Base-by-base conservation (phyloP, 2,888 invertebrate species). In the Scaptomyza caliginosa region DNA sequence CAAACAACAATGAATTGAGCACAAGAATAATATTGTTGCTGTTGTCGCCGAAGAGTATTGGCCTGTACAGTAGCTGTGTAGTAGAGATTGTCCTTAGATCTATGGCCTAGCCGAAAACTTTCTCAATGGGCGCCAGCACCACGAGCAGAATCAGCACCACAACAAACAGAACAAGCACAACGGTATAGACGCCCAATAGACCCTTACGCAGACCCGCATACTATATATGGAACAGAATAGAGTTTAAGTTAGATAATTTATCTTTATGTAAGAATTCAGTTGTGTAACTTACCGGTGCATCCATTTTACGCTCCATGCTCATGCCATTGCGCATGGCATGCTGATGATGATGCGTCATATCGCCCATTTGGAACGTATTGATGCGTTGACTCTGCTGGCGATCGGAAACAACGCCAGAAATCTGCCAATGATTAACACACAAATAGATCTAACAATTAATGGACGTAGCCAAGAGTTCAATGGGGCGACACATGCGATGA, bases 281-380 rank as follows among this genome's bases (percentile, higher is more conserved):
- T 6, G 2, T 4, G 8, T 2, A 54, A 92, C 93, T 93, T 92
- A 96, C 96, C 85, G 96, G 95, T 36, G 96, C 95, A 90, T 96
- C 96, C 71, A 94, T 93, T 89, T 94, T 94, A 69, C 94, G 92
- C 89, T 96, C 96, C 69, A 94, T 92, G 83, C 93, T 94, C 76
- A 95, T 94, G 74, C 93, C 93, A 62, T 93, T 94, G 1, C 93
- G 90, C 69, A 92, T 92, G 40, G 93, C 93, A 39, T 89, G 87
- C 69, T 90, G 89, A 13, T 88, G 86, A 55, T 86, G 83, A 54
- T 88, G 85, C 16, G 94, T 93, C 88, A 94, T 93, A 88, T 97
- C 96, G 88, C 96, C 96, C 96, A 97, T 96, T 24, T 96, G 96
- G 92, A 96, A 96, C 5, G 96, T 93, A 86, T 95, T 95, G 26